Evolutionary conservation across 2,888 invertebrate species (phyloP).

Genomic region (Agelastica alni): DNA sequence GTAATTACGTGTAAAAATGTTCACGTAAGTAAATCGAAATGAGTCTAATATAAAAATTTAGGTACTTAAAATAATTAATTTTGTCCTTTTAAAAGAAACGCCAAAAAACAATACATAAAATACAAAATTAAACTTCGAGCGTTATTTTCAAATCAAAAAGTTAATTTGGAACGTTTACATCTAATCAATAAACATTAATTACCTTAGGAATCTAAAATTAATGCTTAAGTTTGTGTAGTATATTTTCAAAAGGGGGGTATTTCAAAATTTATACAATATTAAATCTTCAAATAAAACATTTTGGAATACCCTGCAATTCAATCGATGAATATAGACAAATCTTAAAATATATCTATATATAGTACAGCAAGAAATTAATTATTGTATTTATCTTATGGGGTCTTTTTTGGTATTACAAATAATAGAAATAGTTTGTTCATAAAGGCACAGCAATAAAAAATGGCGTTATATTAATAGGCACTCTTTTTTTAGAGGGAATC

Average conservation of each 20-base stretch:
- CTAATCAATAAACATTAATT: too few relatives aligned
- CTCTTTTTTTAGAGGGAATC: conserved; percentile 4
- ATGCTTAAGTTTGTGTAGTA: too few relatives aligned
- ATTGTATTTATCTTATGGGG: conserved; percentile 9
- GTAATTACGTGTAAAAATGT: conserved; percentile 16
- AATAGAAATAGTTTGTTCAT: conserved; percentile 7
- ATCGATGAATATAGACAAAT: conserved; percentile 8
- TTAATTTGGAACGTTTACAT: too few relatives aligned
- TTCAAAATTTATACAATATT: not conserved
- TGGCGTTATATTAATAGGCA: conserved; percentile 9
- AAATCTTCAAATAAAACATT: too few relatives aligned
- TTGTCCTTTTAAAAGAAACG: conserved; percentile 1
- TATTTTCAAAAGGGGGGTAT: too few relatives aligned
- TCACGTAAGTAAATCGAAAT: conserved; percentile 5
- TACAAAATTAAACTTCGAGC: too few relatives aligned
- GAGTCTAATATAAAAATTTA: conserved; percentile 1
- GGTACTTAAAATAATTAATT: not conserved
- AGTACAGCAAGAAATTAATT: conserved; percentile 8
- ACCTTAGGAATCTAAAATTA: too few relatives aligned
- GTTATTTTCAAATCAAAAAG: too few relatives aligned
- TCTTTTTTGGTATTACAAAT: conserved; percentile 3
- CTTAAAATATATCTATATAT: conserved; percentile 14
- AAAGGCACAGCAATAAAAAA: conserved; percentile 27
- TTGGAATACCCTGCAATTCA: not conserved
- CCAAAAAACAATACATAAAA: not conserved